Evolutionary conservation across 2,888 invertebrate species (phyloP).

Genomic region (Lymantria dispar): DNA sequence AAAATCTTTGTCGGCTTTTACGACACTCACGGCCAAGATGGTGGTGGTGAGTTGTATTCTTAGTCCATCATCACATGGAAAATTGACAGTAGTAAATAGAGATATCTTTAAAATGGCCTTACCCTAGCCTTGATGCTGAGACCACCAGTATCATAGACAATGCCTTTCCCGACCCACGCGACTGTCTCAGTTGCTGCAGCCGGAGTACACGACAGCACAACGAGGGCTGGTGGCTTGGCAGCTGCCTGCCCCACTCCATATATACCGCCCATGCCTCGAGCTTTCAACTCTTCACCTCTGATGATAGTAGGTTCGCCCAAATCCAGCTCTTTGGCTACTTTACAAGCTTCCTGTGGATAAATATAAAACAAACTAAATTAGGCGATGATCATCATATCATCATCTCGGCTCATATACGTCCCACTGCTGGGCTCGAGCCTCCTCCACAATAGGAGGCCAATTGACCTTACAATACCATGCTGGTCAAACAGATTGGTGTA

Average conservation of each 20-base stretch:
- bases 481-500: no score
- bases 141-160: constrained; percentile 97
- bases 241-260: constrained; percentile 92
- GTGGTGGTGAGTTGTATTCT: no score
- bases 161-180: constrained; percentile 97
- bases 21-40: no score
- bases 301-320: constrained; percentile 86
- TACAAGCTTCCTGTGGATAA: constrained; percentile 83
- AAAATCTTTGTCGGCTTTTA: no score
- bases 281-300: constrained; percentile 88
- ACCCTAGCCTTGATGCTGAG: constrained; percentile 95
- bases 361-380: not conserved
- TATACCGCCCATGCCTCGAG: constrained; percentile 92
- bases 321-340: constrained; percentile 84
- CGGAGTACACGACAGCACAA: constrained; percentile 85
- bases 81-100: no score
- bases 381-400: no score
- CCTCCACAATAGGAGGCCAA: no score
- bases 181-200: constrained; percentile 83
- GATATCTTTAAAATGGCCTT: constrained; percentile 23
- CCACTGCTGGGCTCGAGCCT: no score
- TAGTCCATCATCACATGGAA: no score
- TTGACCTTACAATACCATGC: no score
- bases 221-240: constrained; percentile 75
- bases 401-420: no score